phyloP scores from a whole-genome alignment of 2,113 vertebrate species.

The Nothoprocta pentlandii region DNA sequence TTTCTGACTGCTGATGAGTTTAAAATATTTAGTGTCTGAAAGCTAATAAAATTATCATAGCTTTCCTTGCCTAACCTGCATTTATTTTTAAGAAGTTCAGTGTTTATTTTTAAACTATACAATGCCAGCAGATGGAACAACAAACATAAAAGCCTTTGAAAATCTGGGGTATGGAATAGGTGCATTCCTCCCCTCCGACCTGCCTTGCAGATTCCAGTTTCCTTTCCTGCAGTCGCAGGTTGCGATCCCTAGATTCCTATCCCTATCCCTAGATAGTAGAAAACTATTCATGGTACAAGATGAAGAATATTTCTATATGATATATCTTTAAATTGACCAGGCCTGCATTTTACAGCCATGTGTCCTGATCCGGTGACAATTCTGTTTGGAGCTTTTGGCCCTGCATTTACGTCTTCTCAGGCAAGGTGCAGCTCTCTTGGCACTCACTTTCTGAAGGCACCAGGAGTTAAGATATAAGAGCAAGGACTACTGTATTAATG shows the following conservation, averaged over 20 bases:
- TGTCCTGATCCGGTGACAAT: not conserved
- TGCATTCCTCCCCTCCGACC: not conserved
- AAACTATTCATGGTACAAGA: not conserved
- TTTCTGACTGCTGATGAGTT: not conserved
- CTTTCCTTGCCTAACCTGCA: not conserved
- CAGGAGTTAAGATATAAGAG: not conserved
- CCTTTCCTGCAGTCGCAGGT: not conserved
- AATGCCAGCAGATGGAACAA: not conserved
- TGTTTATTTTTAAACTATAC: not conserved
- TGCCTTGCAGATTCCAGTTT: not conserved
- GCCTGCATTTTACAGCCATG: not conserved
- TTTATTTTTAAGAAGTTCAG: not conserved
- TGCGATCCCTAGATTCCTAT: too few relatives aligned
- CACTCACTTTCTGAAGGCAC: not conserved
- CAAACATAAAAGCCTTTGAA: not conserved
- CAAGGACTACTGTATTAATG: not conserved
- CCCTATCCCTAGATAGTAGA: not conserved
- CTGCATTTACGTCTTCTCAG: not conserved
- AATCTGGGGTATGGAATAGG: not conserved
- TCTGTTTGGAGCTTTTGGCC: not conserved
- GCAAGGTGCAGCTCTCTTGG: not conserved
- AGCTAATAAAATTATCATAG: not conserved
- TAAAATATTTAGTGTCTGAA: not conserved
- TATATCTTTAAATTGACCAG: not conserved
- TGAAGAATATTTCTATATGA: not conserved